Base-by-base conservation (phyloP, 2,888 invertebrate genomes). In the Ramazzottius varieornatus region DNA sequence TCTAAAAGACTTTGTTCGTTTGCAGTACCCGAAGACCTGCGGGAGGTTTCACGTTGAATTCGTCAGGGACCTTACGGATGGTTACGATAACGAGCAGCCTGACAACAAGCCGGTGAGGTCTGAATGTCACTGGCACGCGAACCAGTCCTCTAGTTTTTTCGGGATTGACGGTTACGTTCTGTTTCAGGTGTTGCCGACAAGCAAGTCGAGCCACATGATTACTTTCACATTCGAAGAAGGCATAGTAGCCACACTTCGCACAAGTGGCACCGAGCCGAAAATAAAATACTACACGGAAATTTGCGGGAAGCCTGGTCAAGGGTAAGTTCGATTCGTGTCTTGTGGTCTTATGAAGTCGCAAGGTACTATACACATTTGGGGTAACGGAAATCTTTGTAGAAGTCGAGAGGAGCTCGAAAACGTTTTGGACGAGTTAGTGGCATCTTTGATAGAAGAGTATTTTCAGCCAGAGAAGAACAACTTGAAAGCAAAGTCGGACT, bases 251-350 rank as follows among this genome's bases (percentile, higher is more conserved):
- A 94, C 92, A 0, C 78, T 99, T 34, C 82, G 98, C 69, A 92
- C 94, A 1, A 93, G 93, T 75, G 98, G 98, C 63, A 99, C 98
- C 0, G 98, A 99, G 76, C 98, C 98, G 54, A 99, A 99, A 77
- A 83, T 99, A 71, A 99, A 99, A 79, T 99, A 93, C 78, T 99
- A 99, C 78, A 86, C 89, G 0, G 98, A 94, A 76, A 79, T 90
- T 66, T 84, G 86, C 69, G 84, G 85, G 67, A 74, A 80, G 63
- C 83, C 84, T 20, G 79, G 79, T 29, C 79, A 83, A 71, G 80
- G 78, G 82, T 83, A 77, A 78, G 79, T 78, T 67, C 33, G 64
- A 64, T 46, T n/a, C n/a, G n/a, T n/a, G n/a, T n/a, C n/a, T n/a
- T n/a, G n/a, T n/a, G n/a, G n/a, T n/a, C 64, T 63, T 29, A 4